Evolutionary conservation across 1,140 invertebrate genomes (phyloP), one percentile per base, ranked within the genome.

Genomic region (Lucilia sericata): DNA sequence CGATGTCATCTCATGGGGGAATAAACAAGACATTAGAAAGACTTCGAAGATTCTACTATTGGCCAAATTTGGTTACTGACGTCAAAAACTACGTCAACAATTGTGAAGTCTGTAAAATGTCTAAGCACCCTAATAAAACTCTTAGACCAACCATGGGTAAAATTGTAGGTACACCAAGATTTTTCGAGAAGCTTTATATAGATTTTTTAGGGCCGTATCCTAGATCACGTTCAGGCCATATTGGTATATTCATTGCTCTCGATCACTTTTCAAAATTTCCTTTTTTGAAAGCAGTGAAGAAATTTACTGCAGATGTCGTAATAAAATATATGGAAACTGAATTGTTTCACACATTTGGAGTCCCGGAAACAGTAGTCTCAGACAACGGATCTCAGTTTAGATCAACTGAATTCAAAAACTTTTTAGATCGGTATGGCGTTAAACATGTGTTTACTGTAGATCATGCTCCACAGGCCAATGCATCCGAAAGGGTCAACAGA

Each of bases 391-490:
- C 7, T 34, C 74, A 75, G 30, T 75, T 75, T 75, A 30, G 30
- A 13, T 75, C 74, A 55, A 76, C 55, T 2, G 7, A 34, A 49
- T 85, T 83, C 60, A 75, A 74, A n/a, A 21, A 19, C 21, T 84
- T 60, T 49, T 47, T 74, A 47, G 75, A 47, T 7, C 55, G 65
- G 49, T 55, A 65, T 36, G 60, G 76, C 14, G 80, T 84, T 0
- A 60, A 74, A 42, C 82, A 85, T 51, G 30, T 80, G 13, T 83
- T 55, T 19, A 85, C 82, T 10, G 82, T 21, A 12, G 60, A 76
- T 1, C 83, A 85, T n/a, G 17, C 81, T n/a, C 74, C 82, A 5
- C 75, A 85, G 42, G 74, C 82, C 8, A 85, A 85, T 9, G 82
- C 82, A 5, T 82, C 84, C 1, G 82, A 85, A 80, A 42, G 82